phyloP scores from a whole-genome alignment of 1,140 invertebrate species.

The Hermetia illucens region DNA sequence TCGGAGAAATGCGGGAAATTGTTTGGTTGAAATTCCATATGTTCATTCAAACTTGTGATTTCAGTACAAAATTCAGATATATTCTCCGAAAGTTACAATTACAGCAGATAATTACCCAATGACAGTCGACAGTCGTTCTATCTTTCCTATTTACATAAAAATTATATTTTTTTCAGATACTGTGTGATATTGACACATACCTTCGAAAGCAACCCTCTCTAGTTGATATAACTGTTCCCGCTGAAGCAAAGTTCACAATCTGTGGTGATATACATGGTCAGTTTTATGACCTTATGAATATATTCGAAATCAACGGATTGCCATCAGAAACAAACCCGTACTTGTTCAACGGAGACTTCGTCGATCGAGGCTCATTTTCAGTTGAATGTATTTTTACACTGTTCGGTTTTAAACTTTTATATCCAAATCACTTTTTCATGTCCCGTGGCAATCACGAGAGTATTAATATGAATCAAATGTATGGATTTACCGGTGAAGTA shows the following conservation, averaged over 20 bases:
- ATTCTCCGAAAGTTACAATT: too few relatives aligned
- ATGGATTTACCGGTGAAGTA: conserved; percentile 97
- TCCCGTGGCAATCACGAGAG: conserved; percentile 97
- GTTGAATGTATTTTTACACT: conserved; percentile 98
- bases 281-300: conserved; percentile 96
- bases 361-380: conserved; percentile 97
- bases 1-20: too few relatives aligned
- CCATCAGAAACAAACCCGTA: conserved; percentile 94
- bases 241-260: conserved; percentile 90
- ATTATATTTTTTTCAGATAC: conserved; percentile 53
- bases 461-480: conserved; percentile 98
- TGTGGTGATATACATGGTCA: conserved; percentile 99
- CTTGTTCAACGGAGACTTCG: conserved; percentile 65
- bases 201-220: conserved; percentile 77
- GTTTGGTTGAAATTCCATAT: too few relatives aligned
- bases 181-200: conserved; percentile 77
- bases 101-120: too few relatives aligned
- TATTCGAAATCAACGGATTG: conserved; percentile 92
- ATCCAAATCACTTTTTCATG: conserved; percentile 96
- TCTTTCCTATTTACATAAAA: not conserved
- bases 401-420: conserved; percentile 94
- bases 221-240: conserved; percentile 76
- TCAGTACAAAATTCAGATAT: too few relatives aligned
- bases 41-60: too few relatives aligned
- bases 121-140: too few relatives aligned